A percentile compares a stretch with the other conserved stretches of the same genome.
These are phyloP conservation scores for Craseonycteris thonglongyai DNA, from an alignment of 2,113 vertebrate genomes.

Conservation along the genomic window DNA sequence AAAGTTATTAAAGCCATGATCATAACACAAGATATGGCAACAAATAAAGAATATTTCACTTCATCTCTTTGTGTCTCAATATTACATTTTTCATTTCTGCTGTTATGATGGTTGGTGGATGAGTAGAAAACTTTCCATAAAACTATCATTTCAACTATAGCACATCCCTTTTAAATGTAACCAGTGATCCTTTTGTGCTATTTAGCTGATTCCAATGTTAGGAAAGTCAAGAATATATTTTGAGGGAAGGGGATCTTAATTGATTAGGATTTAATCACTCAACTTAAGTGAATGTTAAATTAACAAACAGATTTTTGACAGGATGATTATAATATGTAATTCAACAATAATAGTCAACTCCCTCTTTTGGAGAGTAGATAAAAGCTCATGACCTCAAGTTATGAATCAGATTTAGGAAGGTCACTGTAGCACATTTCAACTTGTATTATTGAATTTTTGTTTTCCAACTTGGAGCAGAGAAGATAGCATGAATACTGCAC, in stretches of 20 bases:
- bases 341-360: not conserved
- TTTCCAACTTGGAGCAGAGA: not conserved
- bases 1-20: constrained; percentile 60
- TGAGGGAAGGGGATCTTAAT: not conserved
- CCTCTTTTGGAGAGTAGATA: not conserved
- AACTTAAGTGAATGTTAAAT: not conserved
- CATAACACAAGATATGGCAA: constrained; percentile 19
- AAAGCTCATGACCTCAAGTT: not conserved
- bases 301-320: constrained; percentile 25
- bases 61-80: not conserved
- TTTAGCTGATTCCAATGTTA: not conserved
- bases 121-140: not conserved
- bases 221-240: not conserved
- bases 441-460: not conserved
- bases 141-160: not conserved
- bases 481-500: not conserved
- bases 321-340: not conserved
- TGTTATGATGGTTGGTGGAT: not conserved
- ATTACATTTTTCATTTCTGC: constrained; percentile 45
- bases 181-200: not conserved
- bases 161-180: not conserved
- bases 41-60: constrained; percentile 31
- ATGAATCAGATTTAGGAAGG: not conserved
- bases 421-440: not conserved
- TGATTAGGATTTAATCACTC: not conserved